Percentiles rank a stretch among this genome's conserved stretches.
Conservation (phyloP, 1,140 invertebrate genomes). For the Caenorhabditis remanei region DNA sequence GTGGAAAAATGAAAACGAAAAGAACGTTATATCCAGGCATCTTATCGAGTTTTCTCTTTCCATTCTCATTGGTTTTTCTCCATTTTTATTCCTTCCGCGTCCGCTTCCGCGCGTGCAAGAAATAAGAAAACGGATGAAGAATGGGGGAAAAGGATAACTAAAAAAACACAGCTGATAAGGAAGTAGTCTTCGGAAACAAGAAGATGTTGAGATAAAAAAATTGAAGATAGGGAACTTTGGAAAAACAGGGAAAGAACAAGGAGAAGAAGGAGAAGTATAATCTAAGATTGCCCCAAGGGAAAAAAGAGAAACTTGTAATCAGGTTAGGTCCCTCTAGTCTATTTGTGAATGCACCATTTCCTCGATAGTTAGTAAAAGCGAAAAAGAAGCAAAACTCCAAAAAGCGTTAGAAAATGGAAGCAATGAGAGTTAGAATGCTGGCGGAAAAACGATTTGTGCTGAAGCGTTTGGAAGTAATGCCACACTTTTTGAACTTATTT, state of each 20-base stretch:
- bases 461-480: neutral
- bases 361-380: slow-evolving; percentile 50
- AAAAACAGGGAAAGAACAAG: neutral
- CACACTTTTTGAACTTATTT: neutral
- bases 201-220: neutral
- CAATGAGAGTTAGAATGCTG: too few species aligned
- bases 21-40: slow-evolving; percentile 47
- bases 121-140: neutral
- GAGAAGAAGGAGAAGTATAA: neutral
- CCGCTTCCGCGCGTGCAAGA: neutral
- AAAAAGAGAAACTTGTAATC: slow-evolving; percentile 20
- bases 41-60: slow-evolving; percentile 51
- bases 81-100: slow-evolving; percentile 32
- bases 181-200: neutral
- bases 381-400: slow-evolving; percentile 35
- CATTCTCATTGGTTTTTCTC: neutral
- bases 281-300: neutral
- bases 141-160: neutral
- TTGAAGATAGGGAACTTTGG: neutral
- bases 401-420: slow-evolving; percentile 42
- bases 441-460: neutral
- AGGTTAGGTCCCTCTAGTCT: slow-evolving; percentile 10
- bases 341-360: slow-evolving; percentile 30
- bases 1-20: slow-evolving; percentile 34
- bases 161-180: slow-evolving; percentile 39